Percentiles rank a stretch among this genome's conserved stretches.
phyloP scores from a whole-genome alignment of 2,888 invertebrate genomes.

The Chloroclysta siterata region DNA sequence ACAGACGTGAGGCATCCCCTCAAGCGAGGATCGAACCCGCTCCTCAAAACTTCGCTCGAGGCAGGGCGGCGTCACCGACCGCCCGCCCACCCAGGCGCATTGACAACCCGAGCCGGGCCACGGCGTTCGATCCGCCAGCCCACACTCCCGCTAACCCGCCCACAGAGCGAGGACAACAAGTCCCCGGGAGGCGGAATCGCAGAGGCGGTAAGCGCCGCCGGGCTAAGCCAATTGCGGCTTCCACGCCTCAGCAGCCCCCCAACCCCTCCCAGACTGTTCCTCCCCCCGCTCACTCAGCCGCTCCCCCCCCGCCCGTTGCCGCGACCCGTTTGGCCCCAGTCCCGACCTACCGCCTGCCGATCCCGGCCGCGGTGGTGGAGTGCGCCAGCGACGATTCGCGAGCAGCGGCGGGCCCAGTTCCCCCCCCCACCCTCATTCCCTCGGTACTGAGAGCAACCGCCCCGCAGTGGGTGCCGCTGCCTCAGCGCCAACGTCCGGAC shows the following conservation, averaged over 20 bases:
- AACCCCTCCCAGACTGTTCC: not conserved
- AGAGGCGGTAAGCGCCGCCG: not conserved
- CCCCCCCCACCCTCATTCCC: not conserved
- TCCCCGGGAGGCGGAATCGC: not conserved
- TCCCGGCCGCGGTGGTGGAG: not conserved
- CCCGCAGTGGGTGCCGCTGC: not conserved
- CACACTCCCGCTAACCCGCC: not conserved
- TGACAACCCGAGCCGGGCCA: too few species aligned
- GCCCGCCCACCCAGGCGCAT: too few species aligned
- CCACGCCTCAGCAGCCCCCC: not conserved
- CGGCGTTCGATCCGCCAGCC: not conserved
- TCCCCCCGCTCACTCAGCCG: not conserved
- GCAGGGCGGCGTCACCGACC: too few species aligned
- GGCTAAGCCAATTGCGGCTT: not conserved
- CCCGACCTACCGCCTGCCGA: not conserved
- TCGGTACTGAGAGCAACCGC: not conserved
- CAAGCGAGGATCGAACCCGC: too few species aligned
- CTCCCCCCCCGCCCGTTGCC: too few species aligned
- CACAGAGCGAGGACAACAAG: not conserved
- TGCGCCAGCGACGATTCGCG: not conserved
- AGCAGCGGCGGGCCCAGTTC: not conserved
- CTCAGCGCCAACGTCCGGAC: not conserved
- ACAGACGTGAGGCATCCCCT: too few species aligned
- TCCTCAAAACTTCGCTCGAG: not conserved
- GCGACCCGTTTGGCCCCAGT: not conserved